A percentile compares a stretch with the other conserved stretches of the same genome.
phyloP scores from a whole-genome alignment of 2,888 invertebrate genomes.

The Cryptops parisi region DNA sequence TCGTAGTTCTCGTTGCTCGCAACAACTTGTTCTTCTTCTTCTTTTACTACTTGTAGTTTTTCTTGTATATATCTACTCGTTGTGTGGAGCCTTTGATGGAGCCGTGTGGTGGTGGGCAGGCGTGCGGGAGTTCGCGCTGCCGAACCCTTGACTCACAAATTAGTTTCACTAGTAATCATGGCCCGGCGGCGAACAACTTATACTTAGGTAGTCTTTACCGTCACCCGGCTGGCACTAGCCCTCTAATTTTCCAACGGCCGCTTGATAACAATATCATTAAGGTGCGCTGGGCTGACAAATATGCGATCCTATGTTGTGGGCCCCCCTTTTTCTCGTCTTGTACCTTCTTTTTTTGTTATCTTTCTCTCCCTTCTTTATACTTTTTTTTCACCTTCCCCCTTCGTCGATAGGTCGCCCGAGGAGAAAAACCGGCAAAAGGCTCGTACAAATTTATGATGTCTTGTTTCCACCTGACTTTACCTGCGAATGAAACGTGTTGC shows the following conservation, averaged over 20 bases:
- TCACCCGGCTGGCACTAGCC: not conserved
- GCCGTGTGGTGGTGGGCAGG: too few species aligned
- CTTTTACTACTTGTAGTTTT: too few species aligned
- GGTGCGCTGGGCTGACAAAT: not conserved
- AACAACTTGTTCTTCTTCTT: too few species aligned
- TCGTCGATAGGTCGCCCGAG: not conserved
- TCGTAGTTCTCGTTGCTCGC: too few species aligned
- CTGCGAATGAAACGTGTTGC: too few species aligned
- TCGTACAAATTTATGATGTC: slow-evolving; percentile 9
- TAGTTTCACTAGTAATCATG: not conserved
- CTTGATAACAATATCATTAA: not conserved
- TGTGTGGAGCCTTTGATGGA: too few species aligned
- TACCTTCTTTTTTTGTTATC: not conserved
- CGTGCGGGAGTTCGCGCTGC: not conserved
- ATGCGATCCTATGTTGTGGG: not conserved
- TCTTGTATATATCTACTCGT: too few species aligned
- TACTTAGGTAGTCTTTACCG: not conserved
- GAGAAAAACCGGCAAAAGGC: not conserved
- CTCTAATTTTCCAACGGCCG: not conserved
- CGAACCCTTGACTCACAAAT: not conserved
- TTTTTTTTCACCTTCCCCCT: not conserved
- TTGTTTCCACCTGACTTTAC: not conserved
- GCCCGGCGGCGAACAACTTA: not conserved
- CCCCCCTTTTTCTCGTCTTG: not conserved
- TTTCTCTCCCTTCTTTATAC: not conserved